Evolutionary conservation across 2,113 vertebrate genomes (phyloP), one percentile per base, ranked within the genome.

Genomic region (Murina feae): DNA sequence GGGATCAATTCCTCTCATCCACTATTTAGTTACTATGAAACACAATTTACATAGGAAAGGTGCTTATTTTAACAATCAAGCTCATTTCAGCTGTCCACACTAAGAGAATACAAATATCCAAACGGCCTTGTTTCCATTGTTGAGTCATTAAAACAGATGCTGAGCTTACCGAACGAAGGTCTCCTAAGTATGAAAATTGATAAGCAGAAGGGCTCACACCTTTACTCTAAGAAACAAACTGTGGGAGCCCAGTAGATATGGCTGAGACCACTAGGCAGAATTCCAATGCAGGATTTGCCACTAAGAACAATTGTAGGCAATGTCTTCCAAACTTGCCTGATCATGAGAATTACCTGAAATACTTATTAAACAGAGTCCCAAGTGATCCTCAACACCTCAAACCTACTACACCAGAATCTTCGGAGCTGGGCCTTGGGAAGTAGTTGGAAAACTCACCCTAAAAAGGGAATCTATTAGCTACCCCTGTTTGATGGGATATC

Each of bases 71-170:
- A 85, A 92, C 65, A 82, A 81, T 10, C 25, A 79, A 89, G 23
- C 25, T 91, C 47, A 75, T 60, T 84, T 21, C 74, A 91, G 78
- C 49, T 86, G 47, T 79, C 39, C 49, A 85, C 60, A 81, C 12
- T 63, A 51, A 58, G 47, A 66, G 17, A 72, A 13, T 32, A 14
- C 81, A 91, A 90, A 63, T 28, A 92, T 8, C 69, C 58, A 96
- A 92, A 79, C 55, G 72, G 74, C 14, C 28, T 28, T 16, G 17
- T 91, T 96, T 92, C 65, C 75, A 69, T 2, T 91, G 91, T 86
- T 89, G 91, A 95, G 78, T 96, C 92, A 95, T 65, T 51, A n/a
- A 75, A 63, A 68, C 49, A 91, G 23, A 81, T 5, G 69, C 55
- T 89, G 44, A 94, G 9, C 25, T 69, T 51, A 42, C 17, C 47